These are phyloP conservation scores for Actinia tenebrosa DNA, from an alignment of 64 coral and sea anemone species.

Conservation along the genomic window DNA sequence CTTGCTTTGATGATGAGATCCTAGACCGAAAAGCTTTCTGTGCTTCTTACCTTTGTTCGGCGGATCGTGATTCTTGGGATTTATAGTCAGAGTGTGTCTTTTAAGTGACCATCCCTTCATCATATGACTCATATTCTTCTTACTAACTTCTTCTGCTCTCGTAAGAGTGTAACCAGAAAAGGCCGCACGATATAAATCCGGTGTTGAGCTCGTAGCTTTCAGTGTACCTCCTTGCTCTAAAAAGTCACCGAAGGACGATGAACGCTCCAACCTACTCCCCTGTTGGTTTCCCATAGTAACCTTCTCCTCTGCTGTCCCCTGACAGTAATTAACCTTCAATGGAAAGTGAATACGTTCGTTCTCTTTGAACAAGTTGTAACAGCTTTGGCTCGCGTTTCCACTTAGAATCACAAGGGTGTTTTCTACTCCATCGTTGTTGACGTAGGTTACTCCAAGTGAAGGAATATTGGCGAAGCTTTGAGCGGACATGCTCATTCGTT, in stretches of 20 bases:
- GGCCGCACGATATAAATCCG: neutral
- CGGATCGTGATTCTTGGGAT: neutral
- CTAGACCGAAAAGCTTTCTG: neutral
- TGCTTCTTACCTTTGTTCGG: neutral
- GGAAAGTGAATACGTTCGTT: neutral
- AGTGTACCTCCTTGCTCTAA: constrained; percentile 1
- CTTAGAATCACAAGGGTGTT: constrained; percentile 19
- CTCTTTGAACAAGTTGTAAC: constrained; percentile 13
- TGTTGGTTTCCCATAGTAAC: neutral
- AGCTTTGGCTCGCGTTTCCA: constrained; percentile 15
- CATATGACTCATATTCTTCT: constrained; percentile 6
- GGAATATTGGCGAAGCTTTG: constrained; percentile 16
- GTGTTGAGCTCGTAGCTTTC: neutral
- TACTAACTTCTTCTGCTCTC: neutral
- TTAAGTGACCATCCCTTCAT: neutral
- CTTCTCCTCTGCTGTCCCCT: neutral
- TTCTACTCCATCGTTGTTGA: constrained; percentile 13
- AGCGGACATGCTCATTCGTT: neutral
- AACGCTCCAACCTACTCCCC: neutral
- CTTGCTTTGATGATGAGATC: neutral
- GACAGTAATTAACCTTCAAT: neutral
- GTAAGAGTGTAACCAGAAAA: neutral
- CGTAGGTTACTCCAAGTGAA: constrained; percentile 14
- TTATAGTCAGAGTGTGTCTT: neutral
- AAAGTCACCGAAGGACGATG: neutral